Percentiles rank a stretch among this genome's conserved stretches.
phyloP scores from a whole-genome alignment of 2,888 invertebrate species.

The Latrodectus elegans region DNA sequence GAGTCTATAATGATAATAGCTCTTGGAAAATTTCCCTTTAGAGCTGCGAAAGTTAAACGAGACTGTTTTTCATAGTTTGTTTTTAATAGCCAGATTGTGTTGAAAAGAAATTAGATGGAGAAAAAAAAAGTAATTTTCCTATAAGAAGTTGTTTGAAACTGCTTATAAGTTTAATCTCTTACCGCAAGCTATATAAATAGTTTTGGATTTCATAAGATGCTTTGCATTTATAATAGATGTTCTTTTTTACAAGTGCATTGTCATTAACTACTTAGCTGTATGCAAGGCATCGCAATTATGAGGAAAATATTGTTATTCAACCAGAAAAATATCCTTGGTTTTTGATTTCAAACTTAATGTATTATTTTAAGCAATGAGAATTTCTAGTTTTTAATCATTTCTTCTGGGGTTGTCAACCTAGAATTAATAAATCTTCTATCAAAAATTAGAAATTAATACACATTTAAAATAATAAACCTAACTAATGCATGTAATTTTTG shows the following conservation, averaged over 20 bases:
- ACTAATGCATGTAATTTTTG: no score
- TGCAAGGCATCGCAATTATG: no score
- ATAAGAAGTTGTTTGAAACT: background rate
- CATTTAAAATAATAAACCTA: no score
- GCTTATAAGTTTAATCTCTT: constrained; percentile 12
- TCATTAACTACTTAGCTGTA: no score
- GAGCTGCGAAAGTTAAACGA: constrained; percentile 19
- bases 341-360: no score
- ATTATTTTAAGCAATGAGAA: no score
- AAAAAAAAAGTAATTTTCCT: background rate
- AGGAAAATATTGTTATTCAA: no score
- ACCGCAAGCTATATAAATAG: constrained; percentile 11
- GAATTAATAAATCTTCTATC: no score
- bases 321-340: no score
- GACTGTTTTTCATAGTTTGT: background rate
- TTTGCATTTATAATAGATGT: constrained; percentile 3
- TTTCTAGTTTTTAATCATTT: no score
- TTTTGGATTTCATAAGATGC: background rate
- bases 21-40: constrained; percentile 27
- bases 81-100: background rate
- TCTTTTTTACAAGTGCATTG: background rate
- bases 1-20: constrained; percentile 39
- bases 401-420: no score
- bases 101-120: constrained; percentile 19
- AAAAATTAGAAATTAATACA: no score